Evolutionary conservation across 2,888 invertebrate genomes (phyloP).

Genomic region (Scaptomyza parva): DNA sequence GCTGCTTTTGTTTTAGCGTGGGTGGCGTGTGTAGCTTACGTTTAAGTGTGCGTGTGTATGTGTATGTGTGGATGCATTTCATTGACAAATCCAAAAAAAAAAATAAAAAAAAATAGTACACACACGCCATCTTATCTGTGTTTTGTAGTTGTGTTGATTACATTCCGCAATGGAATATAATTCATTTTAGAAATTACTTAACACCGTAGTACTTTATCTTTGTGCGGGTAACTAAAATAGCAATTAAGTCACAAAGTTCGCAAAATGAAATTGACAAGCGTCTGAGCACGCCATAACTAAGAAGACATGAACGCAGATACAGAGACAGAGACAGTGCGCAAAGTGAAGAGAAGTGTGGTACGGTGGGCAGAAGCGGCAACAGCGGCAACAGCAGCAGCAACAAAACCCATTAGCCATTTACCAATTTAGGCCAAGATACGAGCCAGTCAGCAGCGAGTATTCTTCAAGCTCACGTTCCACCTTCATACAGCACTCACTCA

Average conservation of each 20-base stretch:
- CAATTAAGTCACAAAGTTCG: constrained; percentile 61
- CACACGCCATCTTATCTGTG: constrained; percentile 10
- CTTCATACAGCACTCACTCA: constrained; percentile 32
- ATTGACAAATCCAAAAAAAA: constrained; percentile 48
- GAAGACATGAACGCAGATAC: constrained; percentile 13
- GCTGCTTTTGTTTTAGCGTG: constrained; percentile 23
- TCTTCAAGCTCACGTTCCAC: constrained; percentile 40
- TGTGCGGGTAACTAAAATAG: constrained; percentile 45
- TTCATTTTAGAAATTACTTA: constrained; percentile 57
- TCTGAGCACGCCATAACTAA: constrained; percentile 49
- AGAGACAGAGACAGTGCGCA: background rate
- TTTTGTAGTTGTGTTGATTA: constrained; percentile 10
- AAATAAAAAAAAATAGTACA: background rate
- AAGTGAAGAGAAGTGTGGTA: constrained; percentile 3
- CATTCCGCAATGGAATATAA: constrained; percentile 31
- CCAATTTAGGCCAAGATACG: constrained; percentile 70
- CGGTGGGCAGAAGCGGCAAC: constrained; percentile 5
- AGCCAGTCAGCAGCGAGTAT: constrained; percentile 29
- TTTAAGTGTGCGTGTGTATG: constrained; percentile 1
- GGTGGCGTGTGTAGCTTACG: constrained; percentile 1
- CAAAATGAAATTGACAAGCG: constrained; percentile 39
- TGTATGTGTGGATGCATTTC: constrained; percentile 51
- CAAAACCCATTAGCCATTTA: constrained; percentile 68
- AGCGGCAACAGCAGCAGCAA: constrained; percentile 14
- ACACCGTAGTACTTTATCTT: constrained; percentile 27